Evolutionary conservation across 2,888 invertebrate genomes (phyloP), one percentile per base, ranked within the genome.

Genomic region (Periphyllus acericola): DNA sequence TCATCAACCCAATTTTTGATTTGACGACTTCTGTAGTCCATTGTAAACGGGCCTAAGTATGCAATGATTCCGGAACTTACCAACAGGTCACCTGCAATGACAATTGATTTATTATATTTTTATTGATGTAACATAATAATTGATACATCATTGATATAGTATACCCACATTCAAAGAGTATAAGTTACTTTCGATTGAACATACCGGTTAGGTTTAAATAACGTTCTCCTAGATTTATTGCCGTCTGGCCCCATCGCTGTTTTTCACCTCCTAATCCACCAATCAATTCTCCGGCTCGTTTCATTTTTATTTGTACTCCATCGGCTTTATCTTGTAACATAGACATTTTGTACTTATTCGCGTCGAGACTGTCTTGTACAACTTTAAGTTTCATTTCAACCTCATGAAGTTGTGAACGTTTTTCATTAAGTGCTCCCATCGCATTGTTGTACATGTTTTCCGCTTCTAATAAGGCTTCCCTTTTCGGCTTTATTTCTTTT

Each of bases 211-310:
- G 92, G 55, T 94, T 93, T 90, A 94, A 93, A 91, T 96, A 96
- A 89, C 93, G 94, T 89, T 93, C 93, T 25, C 95, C 94, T 11
- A 96, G 92, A 1, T 91, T 91, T 91, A 94, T 93, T 0, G 98
- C 97, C 5, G 89, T 90, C 66, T 93, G 93, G 0, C 94, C 95
- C 98, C 98, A 99, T 89, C 98, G 93, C 1, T 94, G 94, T 90
- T 97, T 96, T 92, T 98, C 98, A 0, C 98, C 98, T 0, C 98
- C 98, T 72, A 98, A 93, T 0, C 98, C 98, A 0, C 95, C 95
- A 89, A 99, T 97, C 89, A 99, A 93, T 92, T 98, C 97, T 92
- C 98, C 96, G 0, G 98, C 98, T 89, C 98, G 93, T 91, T 96
- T 95, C n/a, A 80, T 98, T 91, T 91, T 98, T 98, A 91, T 96